phyloP scores from a whole-genome alignment of 2,113 vertebrate genomes.

The Pimephales promelas region DNA sequence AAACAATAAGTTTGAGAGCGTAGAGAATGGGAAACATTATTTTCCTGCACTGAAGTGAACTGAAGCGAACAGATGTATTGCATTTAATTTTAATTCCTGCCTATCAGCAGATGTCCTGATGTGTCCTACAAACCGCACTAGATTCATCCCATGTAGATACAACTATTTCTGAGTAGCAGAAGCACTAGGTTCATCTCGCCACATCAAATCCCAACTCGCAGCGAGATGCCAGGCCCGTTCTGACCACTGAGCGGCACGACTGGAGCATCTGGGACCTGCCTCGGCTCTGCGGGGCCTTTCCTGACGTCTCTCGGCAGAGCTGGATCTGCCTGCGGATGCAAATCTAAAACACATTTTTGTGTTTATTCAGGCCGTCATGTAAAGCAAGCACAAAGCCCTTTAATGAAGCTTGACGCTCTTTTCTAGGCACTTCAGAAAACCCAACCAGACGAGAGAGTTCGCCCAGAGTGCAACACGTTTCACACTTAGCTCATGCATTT shows the following conservation, averaged over 20 bases:
- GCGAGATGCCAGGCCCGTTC: not conserved
- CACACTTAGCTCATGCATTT: not conserved
- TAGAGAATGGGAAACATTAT: not conserved
- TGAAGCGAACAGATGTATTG: not conserved
- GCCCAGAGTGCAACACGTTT: not conserved
- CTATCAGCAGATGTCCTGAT: not conserved
- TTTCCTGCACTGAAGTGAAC: not conserved
- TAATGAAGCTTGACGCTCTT: conserved; percentile 52
- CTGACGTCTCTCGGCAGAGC: not conserved
- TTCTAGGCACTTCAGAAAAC: conserved; percentile 49
- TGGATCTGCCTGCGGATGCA: conserved; percentile 4
- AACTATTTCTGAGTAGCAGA: not conserved
- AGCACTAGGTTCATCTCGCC: not conserved
- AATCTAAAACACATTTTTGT: conserved; percentile 16
- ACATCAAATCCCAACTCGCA: not conserved
- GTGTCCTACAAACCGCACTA: not conserved
- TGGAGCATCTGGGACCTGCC: not conserved
- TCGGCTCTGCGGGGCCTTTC: not conserved
- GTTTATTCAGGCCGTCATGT: conserved; percentile 56
- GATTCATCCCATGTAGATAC: not conserved
- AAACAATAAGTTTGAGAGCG: not conserved
- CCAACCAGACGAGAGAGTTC: not conserved
- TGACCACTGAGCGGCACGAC: not conserved
- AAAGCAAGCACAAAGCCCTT: conserved; percentile 48
- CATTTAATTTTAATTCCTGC: not conserved